Percentiles rank a stretch among this genome's conserved stretches.
Conservation (phyloP, 2,113 vertebrate genomes). For the Pimephales promelas region DNA sequence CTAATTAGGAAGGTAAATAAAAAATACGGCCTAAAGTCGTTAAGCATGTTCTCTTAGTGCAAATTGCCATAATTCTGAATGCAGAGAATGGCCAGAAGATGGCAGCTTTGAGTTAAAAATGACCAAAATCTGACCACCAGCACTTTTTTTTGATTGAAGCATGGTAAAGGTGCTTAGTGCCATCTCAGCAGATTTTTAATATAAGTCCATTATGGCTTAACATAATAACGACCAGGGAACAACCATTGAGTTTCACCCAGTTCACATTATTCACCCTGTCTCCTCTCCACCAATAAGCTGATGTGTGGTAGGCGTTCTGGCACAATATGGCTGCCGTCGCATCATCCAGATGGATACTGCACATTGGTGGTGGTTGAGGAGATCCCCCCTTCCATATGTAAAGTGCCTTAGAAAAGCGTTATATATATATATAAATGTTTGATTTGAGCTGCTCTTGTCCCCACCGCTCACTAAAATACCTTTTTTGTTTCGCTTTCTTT, state of each 20-base stretch:
- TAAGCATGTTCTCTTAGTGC: neutral
- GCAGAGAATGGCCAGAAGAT: conserved; percentile 51
- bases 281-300: too few relatives aligned
- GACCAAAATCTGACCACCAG: neutral
- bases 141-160: neutral
- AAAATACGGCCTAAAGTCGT: neutral
- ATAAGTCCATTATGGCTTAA: neutral
- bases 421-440: too few relatives aligned
- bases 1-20: neutral
- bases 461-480: neutral
- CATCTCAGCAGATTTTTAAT: neutral
- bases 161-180: neutral
- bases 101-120: conserved; percentile 55
- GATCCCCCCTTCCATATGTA: too few relatives aligned
- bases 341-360: too few relatives aligned
- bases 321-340: too few relatives aligned
- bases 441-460: neutral
- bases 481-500: neutral
- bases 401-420: too few relatives aligned
- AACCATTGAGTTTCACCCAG: neutral
- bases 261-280: too few relatives aligned
- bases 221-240: neutral
- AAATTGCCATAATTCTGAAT: neutral
- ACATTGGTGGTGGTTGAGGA: too few relatives aligned
- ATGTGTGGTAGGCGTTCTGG: too few relatives aligned